A percentile compares a stretch with the other conserved stretches of the same genome.
These are phyloP conservation scores for Drepana arcuata DNA, from an alignment of 1,140 invertebrate species.

Conservation along the genomic window DNA sequence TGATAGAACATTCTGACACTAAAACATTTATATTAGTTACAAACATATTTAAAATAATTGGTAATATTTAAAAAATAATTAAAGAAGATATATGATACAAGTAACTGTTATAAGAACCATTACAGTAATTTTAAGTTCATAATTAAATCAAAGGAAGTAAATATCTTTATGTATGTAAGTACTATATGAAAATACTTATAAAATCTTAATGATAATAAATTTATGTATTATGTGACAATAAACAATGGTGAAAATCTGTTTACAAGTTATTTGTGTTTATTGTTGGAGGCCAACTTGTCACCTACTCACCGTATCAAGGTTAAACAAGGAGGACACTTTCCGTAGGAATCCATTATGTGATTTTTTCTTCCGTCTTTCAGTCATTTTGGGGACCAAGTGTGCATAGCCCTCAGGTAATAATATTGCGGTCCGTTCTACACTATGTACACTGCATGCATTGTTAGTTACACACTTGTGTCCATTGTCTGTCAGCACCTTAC, in stretches of 20 bases:
- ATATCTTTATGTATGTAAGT: no score
- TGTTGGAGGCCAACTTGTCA: constrained; percentile 15
- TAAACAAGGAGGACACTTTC: constrained; percentile 89
- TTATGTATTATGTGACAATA: no score
- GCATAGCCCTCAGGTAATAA: constrained; percentile 54
- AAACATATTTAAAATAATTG: no score
- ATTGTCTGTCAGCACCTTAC: constrained; percentile 61
- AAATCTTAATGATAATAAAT: no score
- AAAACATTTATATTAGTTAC: no score
- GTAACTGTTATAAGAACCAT: no score
- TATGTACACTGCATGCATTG: constrained; percentile 71
- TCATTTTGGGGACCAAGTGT: constrained; percentile 74
- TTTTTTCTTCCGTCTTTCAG: constrained; percentile 83
- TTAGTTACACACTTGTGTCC: constrained; percentile 67
- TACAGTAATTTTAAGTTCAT: no score
- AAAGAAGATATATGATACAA: no score
- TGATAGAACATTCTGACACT: no score
- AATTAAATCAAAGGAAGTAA: no score
- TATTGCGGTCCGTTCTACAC: constrained; percentile 48
- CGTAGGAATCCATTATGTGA: constrained; percentile 86
- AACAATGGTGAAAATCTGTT: constrained; percentile 24
- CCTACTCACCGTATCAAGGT: constrained; percentile 84
- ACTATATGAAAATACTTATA: no score
- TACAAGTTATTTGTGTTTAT: constrained; percentile 10
- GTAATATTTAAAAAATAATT: no score